phyloP scores from a whole-genome alignment of 2,113 vertebrate genomes.

The Crotophaga sulcirostris region DNA sequence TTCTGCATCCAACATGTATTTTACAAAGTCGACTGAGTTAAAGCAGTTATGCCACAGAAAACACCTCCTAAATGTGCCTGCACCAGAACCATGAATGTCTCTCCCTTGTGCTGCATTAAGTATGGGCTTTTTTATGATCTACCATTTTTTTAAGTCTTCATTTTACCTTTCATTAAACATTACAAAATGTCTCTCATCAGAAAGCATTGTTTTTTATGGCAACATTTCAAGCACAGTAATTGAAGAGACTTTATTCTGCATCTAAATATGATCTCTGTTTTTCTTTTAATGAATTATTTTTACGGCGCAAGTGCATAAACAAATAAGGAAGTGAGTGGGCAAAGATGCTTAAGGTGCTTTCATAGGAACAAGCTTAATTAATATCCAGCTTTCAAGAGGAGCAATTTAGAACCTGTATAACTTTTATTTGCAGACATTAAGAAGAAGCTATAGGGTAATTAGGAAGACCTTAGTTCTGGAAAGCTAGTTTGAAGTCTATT shows the following conservation, averaged over 20 bases:
- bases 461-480: conserved; percentile 12
- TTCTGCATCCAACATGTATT: not conserved
- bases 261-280: not conserved
- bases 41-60: not conserved
- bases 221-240: conserved; percentile 36
- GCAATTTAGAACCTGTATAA: conserved; percentile 1
- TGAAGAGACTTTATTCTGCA: not conserved
- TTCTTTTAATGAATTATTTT: conserved; percentile 45
- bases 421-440: conserved; percentile 13
- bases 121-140: not conserved
- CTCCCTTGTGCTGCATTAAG: conserved; percentile 14
- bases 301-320: conserved; percentile 34
- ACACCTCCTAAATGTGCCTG: not conserved
- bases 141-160: not conserved
- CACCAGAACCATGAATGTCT: not conserved
- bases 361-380: conserved; percentile 46
- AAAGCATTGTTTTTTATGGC: conserved; percentile 41
- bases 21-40: not conserved
- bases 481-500: not conserved
- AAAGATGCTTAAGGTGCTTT: conserved; percentile 8
- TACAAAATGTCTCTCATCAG: conserved; percentile 42
- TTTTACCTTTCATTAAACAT: conserved; percentile 62
- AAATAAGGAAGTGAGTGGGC: conserved; percentile 29
- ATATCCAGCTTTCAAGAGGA: conserved; percentile 15
- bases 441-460: conserved; percentile 11